Percentiles rank a stretch among this genome's conserved stretches.
phyloP scores from a whole-genome alignment of 2,797 vertebrate genomes.

The Kryptolebias ocellatus region DNA sequence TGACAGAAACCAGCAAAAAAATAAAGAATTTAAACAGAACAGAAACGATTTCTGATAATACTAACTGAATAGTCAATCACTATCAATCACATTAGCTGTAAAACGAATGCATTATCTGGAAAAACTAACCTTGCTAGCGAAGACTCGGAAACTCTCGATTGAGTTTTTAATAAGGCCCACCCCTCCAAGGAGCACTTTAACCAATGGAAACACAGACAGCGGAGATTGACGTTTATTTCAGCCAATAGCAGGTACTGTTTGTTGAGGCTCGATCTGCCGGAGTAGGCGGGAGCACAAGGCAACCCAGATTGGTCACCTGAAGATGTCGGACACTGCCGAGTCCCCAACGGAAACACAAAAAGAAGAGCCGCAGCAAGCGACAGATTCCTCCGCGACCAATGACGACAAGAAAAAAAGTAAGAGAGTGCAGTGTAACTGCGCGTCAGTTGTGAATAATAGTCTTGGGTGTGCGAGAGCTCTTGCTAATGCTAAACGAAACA shows the following conservation, averaged over 20 bases:
- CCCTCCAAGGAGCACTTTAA: not conserved
- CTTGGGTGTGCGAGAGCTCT: constrained; percentile 7
- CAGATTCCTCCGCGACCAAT: constrained; percentile 67
- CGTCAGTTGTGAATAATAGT: not conserved
- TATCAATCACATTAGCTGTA: not conserved
- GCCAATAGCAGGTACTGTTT: constrained; percentile 43
- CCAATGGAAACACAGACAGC: constrained; percentile 47
- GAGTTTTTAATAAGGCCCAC: not conserved
- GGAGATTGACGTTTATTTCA: constrained; percentile 31
- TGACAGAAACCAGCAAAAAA: too few species aligned
- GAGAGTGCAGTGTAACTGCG: not conserved
- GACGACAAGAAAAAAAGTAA: constrained; percentile 87
- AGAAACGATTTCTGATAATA: not conserved
- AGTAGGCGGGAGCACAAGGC: constrained; percentile 3
- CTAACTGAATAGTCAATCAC: not conserved
- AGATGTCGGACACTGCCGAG: constrained; percentile 84
- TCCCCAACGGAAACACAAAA: constrained; percentile 79
- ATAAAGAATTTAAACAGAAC: not conserved
- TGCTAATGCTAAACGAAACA: constrained; percentile 8
- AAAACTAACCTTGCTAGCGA: constrained; percentile 41
- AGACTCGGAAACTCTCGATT: not conserved
- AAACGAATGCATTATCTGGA: not conserved
- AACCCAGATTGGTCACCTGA: constrained; percentile 22
- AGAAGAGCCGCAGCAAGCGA: constrained; percentile 74
- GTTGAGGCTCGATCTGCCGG: not conserved